phyloP scores from a whole-genome alignment of 2,113 vertebrate genomes.

The Centropus unirufus region DNA sequence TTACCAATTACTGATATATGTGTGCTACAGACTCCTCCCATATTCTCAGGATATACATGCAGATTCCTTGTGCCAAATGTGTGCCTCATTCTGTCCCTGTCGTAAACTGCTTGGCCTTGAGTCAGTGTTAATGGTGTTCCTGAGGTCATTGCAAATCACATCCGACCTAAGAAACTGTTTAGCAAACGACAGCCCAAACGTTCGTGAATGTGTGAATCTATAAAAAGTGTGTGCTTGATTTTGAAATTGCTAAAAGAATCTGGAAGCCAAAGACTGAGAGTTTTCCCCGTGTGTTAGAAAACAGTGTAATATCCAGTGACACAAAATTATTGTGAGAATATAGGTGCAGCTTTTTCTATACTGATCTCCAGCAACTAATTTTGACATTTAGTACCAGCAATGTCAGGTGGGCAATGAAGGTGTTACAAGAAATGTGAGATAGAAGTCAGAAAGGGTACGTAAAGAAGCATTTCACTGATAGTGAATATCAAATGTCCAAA shows the following conservation, averaged over 20 bases:
- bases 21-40: background rate
- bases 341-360: background rate
- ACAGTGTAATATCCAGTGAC: background rate
- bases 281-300: background rate
- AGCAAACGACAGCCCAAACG: background rate
- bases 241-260: background rate
- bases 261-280: background rate
- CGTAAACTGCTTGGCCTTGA: background rate
- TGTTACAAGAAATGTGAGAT: background rate
- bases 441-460: background rate
- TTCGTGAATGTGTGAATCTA: background rate
- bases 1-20: too few species aligned
- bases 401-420: background rate
- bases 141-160: background rate
- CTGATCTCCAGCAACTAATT: background rate
- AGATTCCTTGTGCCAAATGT: background rate
- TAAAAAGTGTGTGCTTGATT: background rate
- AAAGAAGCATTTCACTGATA: background rate
- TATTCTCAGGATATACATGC: background rate
- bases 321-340: background rate
- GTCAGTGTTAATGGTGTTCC: background rate
- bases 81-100: background rate
- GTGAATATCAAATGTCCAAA: background rate
- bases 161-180: background rate
- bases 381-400: background rate